Evolutionary conservation across 1,140 invertebrate genomes (phyloP).

Genomic region (Nasonia vitripennis): DNA sequence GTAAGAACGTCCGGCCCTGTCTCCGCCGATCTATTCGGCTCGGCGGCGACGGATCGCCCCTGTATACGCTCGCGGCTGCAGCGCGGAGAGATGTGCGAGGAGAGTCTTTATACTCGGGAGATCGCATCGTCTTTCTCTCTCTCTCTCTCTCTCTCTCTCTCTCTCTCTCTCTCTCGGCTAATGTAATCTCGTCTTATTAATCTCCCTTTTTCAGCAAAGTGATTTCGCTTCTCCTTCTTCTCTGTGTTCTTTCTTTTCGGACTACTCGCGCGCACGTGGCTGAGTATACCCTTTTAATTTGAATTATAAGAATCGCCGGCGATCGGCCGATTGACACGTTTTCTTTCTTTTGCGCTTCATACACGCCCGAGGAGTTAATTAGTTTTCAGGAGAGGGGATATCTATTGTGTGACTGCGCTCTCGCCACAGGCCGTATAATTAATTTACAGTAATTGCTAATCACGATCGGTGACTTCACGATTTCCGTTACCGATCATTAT

Average conservation of each 20-base stretch:
- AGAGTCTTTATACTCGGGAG: not conserved
- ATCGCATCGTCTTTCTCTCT: slow-evolving; percentile 11
- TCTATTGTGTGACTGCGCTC: not conserved
- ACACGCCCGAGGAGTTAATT: not conserved
- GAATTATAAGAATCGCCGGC: not conserved
- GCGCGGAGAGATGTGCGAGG: slow-evolving; percentile 7
- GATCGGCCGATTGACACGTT: not conserved
- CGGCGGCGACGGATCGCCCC: not conserved
- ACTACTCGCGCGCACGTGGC: not conserved
- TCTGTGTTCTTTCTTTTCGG: not conserved
- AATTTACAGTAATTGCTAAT: slow-evolving; percentile 2
- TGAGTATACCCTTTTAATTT: not conserved
- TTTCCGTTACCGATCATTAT: not conserved
- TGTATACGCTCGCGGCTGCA: not conserved
- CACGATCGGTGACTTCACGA: not conserved
- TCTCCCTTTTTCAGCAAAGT: slow-evolving; percentile 40
- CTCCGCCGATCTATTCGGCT: slow-evolving; percentile 61
- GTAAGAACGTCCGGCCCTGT: slow-evolving; percentile 67
- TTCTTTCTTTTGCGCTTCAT: not conserved
- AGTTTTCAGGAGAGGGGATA: not conserved
- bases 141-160: too few species aligned
- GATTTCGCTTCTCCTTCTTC: not conserved
- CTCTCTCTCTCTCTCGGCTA: not conserved
- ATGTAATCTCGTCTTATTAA: slow-evolving; percentile 45
- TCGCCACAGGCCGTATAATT: not conserved